These are phyloP conservation scores for Gasteruption jaculator DNA, from an alignment of 2,888 invertebrate genomes.

Conservation along the genomic window DNA sequence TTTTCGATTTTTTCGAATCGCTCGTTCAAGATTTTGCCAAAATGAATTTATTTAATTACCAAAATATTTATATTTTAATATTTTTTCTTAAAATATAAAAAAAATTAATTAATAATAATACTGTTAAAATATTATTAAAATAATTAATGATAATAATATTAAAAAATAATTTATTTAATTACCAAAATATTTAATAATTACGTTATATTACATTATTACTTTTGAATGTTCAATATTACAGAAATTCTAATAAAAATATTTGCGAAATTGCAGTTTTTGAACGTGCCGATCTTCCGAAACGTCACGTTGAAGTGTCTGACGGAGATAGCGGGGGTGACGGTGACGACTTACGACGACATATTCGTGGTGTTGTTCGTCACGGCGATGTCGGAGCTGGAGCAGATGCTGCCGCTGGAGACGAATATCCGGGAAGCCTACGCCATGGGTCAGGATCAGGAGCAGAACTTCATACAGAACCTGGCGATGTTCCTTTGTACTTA, in stretches of 20 bases:
- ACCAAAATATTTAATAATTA: no score
- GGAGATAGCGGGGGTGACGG: constrained; percentile 92
- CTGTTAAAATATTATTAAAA: not conserved
- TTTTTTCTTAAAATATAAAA: constrained; percentile 6
- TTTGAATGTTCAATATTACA: not conserved
- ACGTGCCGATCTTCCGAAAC: constrained; percentile 96
- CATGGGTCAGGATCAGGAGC: constrained; percentile 91
- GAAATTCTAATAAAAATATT: constrained; percentile 8
- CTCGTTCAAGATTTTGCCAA: not conserved
- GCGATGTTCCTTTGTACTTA: constrained; percentile 96
- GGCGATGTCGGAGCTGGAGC: constrained; percentile 88
- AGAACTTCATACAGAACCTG: constrained; percentile 97
- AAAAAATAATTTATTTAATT: no score
- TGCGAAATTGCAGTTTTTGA: constrained; percentile 70
- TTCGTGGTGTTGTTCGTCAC: constrained; percentile 86
- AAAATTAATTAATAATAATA: not conserved
- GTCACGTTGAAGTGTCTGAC: constrained; percentile 97
- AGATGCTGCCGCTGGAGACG: constrained; percentile 85
- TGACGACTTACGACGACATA: constrained; percentile 87
- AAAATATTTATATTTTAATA: constrained; percentile 2
- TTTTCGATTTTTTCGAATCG: not conserved
- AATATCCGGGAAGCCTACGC: constrained; percentile 94
- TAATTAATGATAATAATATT: no score
- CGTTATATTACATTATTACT: no score
- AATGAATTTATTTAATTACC: not conserved